Evolutionary conservation across 2,113 vertebrate genomes (phyloP), one percentile per base, ranked within the genome.

Genomic region (Myotis yumanensis): DNA sequence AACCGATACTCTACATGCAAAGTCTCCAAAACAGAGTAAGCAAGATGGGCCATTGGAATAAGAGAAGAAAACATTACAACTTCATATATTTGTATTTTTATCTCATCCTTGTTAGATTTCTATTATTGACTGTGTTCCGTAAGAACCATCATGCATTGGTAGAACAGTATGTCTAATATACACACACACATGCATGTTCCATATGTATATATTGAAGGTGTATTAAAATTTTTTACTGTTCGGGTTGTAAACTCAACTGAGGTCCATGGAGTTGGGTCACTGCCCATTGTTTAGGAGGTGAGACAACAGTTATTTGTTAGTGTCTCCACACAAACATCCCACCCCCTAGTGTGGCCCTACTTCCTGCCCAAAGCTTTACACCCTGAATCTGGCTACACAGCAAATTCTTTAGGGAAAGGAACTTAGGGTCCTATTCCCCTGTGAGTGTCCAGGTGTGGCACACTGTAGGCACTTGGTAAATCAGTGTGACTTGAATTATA

Each of bases 1-100:
- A 46, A 40, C 85, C 23, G 85, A 68, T 43, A 62, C 28, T 43
- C 59, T 68, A 64, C 2, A 59, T 0, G 0, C 5, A 12, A 54
- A 64, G 76, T 71, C 86, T 88, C 83, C 35, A 69, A 90, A 91
- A 54, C 66, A 15, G 57, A 89, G 75, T 54, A 35, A 75, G 54
- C 87, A 79, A 94, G 83, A n/a, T 11, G 54, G 16, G 48, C 87
- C 62, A 37, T 7, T 80, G 80, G 69, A 69, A 83, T 90, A 90
- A 85, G 86, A 59, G 52, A 85, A 90, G 82, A 90, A 79, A 91
- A 79, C 1, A 48, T 40, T 23, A 52, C 43, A 59, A 43, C 23
- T 71, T 66, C 48, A 25, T 79, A 40, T 76, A 35, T 76, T 71
- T 69, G 16, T 54, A 40, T 92, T 71, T 87, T 85, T 30, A 30